Evolutionary conservation across 2,888 invertebrate species (phyloP).

Genomic region (Girardia tigrina): DNA sequence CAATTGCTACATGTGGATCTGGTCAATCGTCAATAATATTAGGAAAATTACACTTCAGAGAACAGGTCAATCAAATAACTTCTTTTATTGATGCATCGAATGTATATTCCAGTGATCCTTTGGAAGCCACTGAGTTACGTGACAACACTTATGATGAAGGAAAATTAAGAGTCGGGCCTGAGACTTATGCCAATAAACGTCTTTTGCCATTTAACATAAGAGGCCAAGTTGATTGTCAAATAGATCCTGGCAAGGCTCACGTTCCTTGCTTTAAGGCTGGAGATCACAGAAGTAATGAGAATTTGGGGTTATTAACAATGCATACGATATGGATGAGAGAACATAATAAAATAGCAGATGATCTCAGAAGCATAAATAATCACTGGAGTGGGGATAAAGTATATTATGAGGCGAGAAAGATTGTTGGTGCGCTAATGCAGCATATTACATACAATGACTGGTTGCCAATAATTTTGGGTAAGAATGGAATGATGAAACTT

Average conservation of each 20-base stretch:
- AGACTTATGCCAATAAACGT: slow-evolving; percentile 56
- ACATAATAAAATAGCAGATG: slow-evolving; percentile 75
- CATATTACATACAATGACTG: slow-evolving; percentile 82
- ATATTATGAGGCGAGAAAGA: slow-evolving; percentile 61
- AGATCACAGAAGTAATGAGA: slow-evolving; percentile 82
- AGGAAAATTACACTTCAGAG: slow-evolving; percentile 55
- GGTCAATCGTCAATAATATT: slow-evolving; percentile 78
- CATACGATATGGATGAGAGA: slow-evolving; percentile 68
- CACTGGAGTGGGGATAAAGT: slow-evolving; percentile 84
- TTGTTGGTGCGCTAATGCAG: slow-evolving; percentile 87
- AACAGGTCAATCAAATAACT: slow-evolving; percentile 74
- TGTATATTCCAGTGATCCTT: slow-evolving; percentile 79
- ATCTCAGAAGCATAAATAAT: slow-evolving; percentile 66
- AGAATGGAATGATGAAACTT: slow-evolving; percentile 59
- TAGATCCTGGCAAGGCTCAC: slow-evolving; percentile 49
- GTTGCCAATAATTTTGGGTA: slow-evolving; percentile 74
- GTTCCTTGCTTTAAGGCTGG: slow-evolving; percentile 85
- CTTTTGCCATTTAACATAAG: slow-evolving; percentile 72
- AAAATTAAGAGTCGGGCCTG: slow-evolving; percentile 57
- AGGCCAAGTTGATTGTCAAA: slow-evolving; percentile 67
- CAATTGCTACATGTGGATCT: slow-evolving; percentile 88
- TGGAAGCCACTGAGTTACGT: slow-evolving; percentile 65
- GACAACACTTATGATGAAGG: slow-evolving; percentile 67
- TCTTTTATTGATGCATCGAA: slow-evolving; percentile 87
- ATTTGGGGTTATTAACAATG: slow-evolving; percentile 55